phyloP scores from a whole-genome alignment of 2,797 vertebrate species.

The Momotus momota region DNA sequence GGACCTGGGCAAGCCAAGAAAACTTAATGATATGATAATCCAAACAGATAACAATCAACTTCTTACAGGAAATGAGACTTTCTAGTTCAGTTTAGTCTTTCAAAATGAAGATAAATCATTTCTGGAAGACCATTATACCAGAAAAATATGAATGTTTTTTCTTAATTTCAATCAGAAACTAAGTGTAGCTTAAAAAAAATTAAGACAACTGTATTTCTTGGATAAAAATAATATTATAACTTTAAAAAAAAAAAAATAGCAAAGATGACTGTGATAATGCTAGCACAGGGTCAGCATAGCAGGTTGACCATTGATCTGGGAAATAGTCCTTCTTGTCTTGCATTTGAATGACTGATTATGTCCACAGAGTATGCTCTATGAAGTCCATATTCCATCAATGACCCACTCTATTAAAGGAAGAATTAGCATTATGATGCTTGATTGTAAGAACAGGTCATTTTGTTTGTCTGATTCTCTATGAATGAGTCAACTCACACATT shows the following conservation, averaged over 20 bases:
- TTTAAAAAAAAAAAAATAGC: neutral
- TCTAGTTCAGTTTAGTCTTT: neutral
- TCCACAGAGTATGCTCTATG: neutral
- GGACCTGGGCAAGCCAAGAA: neutral
- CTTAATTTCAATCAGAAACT: neutral
- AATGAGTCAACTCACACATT: slow-evolving; percentile 22
- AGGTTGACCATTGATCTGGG: neutral
- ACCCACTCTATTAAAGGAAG: neutral
- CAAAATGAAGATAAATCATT: neutral
- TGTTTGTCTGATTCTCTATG: slow-evolving; percentile 1
- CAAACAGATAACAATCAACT: neutral
- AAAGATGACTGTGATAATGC: neutral
- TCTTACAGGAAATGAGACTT: neutral
- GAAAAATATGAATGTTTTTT: accelerated
- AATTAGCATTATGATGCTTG: neutral
- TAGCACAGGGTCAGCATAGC: neutral
- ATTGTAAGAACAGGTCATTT: neutral
- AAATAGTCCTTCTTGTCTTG: neutral
- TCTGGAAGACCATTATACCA: neutral
- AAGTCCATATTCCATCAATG: neutral
- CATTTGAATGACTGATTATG: neutral
- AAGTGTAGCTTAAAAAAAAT: neutral
- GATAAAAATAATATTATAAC: neutral
- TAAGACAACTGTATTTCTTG: accelerated
- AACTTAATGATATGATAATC: neutral